Evolutionary conservation across 2,888 invertebrate species (phyloP).

Genomic region (Strigamia maritima): DNA sequence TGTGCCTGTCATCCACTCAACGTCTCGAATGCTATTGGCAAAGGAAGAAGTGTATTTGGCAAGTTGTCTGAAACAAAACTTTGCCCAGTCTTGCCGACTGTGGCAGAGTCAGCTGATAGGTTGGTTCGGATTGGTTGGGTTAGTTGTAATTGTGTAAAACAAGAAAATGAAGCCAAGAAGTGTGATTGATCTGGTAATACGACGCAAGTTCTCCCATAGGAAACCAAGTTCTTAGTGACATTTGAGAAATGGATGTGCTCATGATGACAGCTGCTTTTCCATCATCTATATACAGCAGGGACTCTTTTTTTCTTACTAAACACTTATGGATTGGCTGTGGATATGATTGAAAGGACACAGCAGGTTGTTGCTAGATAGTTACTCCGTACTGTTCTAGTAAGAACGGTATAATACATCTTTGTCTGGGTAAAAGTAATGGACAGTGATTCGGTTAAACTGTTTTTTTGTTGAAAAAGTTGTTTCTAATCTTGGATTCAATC

Average conservation of each 20-base stretch:
- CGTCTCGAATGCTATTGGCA: not conserved
- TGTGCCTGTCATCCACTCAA: not conserved
- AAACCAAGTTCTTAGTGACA: not conserved
- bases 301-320: not conserved
- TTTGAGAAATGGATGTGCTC: not conserved
- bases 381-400: not conserved
- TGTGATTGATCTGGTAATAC: not conserved
- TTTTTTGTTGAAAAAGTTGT: too few species aligned
- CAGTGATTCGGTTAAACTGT: not conserved
- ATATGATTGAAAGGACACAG: not conserved
- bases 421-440: not conserved
- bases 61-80: not conserved
- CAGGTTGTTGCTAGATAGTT: not conserved
- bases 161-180: not conserved
- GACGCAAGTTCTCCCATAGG: not conserved
- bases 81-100: not conserved
- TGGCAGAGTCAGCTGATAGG: not conserved
- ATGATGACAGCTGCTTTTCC: not conserved
- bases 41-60: not conserved
- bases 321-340: not conserved
- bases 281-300: not conserved
- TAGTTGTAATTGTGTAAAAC: not conserved
- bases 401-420: not conserved
- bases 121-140: not conserved
- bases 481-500: too few species aligned